Evolutionary conservation across 2,113 vertebrate genomes (phyloP).

Genomic region (Cyanoliseus patagonus): DNA sequence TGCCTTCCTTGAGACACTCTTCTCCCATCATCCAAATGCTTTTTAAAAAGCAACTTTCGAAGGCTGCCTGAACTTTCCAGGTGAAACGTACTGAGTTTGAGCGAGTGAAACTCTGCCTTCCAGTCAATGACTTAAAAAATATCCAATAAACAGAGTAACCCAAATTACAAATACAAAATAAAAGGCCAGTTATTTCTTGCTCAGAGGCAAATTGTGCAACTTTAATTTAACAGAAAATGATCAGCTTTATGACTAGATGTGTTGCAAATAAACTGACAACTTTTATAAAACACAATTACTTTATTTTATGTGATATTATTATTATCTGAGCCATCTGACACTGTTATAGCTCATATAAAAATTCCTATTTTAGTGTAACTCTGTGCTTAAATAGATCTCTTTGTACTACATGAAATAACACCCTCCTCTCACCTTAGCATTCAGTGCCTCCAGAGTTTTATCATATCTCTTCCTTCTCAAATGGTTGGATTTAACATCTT

Average conservation of each 20-base stretch:
- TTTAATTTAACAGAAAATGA: slow-evolving; percentile 57
- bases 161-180: slow-evolving; percentile 40
- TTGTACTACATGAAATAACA: slow-evolving; percentile 4
- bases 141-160: not conserved
- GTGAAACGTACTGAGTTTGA: not conserved
- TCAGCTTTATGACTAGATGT: slow-evolving; percentile 29
- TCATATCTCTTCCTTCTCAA: not conserved
- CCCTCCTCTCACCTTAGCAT: not conserved
- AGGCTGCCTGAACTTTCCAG: not conserved
- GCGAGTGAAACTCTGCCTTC: not conserved
- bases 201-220: slow-evolving; percentile 32
- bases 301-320: slow-evolving; percentile 58
- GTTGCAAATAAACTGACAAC: slow-evolving; percentile 59
- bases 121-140: slow-evolving; percentile 9
- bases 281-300: slow-evolving; percentile 36
- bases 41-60: not conserved
- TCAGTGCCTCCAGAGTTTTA: not conserved
- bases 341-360: slow-evolving; percentile 45
- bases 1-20: not conserved
- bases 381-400: slow-evolving; percentile 15
- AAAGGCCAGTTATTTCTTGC: slow-evolving; percentile 24
- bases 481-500: not conserved
- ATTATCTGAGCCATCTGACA: slow-evolving; percentile 64
- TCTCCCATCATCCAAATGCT: not conserved
- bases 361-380: slow-evolving; percentile 18